Conservation (phyloP, 2,888 invertebrate genomes). For the Julus scandinavius region DNA sequence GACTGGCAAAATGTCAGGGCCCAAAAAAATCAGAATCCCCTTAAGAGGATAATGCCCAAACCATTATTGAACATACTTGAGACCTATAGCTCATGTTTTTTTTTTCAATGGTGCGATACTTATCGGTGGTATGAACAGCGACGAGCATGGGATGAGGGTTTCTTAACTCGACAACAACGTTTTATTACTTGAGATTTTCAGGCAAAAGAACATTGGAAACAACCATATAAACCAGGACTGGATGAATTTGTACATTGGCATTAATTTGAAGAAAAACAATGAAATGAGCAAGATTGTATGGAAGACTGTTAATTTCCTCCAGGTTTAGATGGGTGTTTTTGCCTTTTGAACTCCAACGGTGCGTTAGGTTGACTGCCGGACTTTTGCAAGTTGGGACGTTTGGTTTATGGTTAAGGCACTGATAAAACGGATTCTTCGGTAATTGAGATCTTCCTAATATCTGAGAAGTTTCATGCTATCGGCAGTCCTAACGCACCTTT, state of each 20-base stretch:
- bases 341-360: neutral
- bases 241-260: neutral
- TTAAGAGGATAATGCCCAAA: neutral
- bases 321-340: no score
- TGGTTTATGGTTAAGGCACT: no score
- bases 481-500: neutral
- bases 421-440: no score
- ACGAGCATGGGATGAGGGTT: neutral
- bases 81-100: neutral
- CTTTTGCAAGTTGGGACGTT: no score
- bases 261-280: no score
- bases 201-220: neutral
- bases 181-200: neutral
- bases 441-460: no score
- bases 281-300: no score
- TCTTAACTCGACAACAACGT: neutral
- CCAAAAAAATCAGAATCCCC: neutral
- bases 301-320: no score
- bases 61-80: neutral
- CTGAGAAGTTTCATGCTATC: neutral
- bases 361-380: neutral
- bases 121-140: neutral
- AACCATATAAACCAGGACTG: neutral
- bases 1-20: neutral
- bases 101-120: neutral